Evolutionary conservation across 1,140 invertebrate species (phyloP).

Genomic region (Elysia chlorotica): DNA sequence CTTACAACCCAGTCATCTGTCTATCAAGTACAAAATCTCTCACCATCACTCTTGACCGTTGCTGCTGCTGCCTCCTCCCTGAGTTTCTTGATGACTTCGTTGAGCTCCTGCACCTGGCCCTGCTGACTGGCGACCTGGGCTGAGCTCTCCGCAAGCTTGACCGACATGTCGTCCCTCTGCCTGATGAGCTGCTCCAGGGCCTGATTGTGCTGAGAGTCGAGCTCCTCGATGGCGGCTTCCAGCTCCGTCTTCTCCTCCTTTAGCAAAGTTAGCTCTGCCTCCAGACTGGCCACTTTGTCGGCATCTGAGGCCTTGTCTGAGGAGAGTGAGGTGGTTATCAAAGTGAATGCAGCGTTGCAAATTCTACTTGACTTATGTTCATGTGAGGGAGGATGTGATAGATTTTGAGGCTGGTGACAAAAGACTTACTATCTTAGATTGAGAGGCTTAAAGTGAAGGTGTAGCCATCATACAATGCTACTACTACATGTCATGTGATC

Average conservation of each 20-base stretch:
- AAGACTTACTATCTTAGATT: no score
- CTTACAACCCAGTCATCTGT: no score
- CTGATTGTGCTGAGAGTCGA: conserved; percentile 74
- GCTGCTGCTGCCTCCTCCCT: background rate
- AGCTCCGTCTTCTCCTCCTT: conserved; percentile 47
- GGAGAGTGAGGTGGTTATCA: no score
- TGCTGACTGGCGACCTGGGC: conserved; percentile 48
- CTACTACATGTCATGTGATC: no score
- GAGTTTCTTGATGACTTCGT: background rate
- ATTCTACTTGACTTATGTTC: no score
- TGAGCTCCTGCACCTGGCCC: conserved; percentile 14
- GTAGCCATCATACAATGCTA: no score
- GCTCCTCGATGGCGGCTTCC: conserved; percentile 70
- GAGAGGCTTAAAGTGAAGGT: no score
- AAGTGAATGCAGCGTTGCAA: no score
- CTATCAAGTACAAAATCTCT: no score
- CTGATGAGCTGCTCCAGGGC: conserved; percentile 65
- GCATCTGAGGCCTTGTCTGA: conserved; percentile 27
- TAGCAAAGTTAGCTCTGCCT: conserved; percentile 40
- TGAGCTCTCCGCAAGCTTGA: conserved; percentile 42
- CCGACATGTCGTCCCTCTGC: conserved; percentile 44
- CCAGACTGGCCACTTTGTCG: conserved; percentile 28
- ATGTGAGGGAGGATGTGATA: no score
- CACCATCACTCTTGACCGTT: background rate
- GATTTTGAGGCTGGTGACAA: no score